Conservation (phyloP, 2,888 invertebrate genomes). For the Lottia scabra region DNA sequence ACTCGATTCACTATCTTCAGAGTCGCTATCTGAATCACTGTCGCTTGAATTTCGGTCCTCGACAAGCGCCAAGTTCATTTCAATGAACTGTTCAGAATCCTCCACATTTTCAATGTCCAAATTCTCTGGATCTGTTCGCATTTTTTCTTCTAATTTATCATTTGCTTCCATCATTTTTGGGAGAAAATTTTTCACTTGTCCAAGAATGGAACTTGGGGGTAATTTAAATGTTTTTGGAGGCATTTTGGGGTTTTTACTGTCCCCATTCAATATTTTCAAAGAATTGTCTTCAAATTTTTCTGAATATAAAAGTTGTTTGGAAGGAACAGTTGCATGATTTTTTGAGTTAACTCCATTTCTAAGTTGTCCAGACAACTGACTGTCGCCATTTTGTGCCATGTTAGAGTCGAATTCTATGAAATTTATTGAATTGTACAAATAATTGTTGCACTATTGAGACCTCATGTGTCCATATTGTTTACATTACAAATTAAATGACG, state of each 20-base stretch:
- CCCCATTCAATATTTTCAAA: not conserved
- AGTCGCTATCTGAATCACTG: not conserved
- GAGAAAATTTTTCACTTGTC: not conserved
- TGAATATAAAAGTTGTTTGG: not conserved
- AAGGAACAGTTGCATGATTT: not conserved
- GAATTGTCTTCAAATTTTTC: not conserved
- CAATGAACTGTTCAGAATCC: not conserved
- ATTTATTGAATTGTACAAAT: too few species aligned
- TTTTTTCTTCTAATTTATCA: not conserved
- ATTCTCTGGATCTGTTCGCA: not conserved
- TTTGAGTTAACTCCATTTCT: not conserved
- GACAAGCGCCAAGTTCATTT: not conserved
- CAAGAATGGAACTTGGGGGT: not conserved
- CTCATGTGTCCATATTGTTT: too few species aligned
- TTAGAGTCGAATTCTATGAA: too few species aligned
- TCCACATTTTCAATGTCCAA: not conserved
- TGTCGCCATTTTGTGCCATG: not conserved
- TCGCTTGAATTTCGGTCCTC: not conserved
- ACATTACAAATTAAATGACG: too few species aligned
- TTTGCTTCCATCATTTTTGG: not conserved
- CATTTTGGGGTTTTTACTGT: not conserved
- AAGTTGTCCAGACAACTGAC: not conserved
- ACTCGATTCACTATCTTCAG: not conserved
- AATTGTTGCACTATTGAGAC: too few species aligned
- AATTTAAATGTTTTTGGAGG: not conserved